Base-by-base conservation (phyloP, 2,797 vertebrate genomes). In the Dromococcyx pavoninus region DNA sequence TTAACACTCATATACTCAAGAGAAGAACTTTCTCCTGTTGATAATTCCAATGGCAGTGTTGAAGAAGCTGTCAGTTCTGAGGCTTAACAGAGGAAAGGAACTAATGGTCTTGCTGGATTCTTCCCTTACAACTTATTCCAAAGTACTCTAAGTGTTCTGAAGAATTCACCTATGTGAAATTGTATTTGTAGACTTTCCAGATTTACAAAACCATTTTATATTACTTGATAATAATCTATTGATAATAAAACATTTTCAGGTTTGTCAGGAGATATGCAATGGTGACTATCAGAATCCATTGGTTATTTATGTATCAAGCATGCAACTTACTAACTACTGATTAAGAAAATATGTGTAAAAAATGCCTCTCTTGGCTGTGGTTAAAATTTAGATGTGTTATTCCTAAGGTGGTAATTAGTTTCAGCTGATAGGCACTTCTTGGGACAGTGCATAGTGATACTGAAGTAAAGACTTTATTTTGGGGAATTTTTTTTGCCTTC, bases 391-490 rank as follows among this genome's bases (percentile, higher is more conserved):
- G 70, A 91, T 88, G 18, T 33, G 58, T 70, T 95, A 41, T 89
- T 73, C 62, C 78, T 82, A 48, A 88, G 39, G 57, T 86, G 86
- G 91, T 79, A 88, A 93, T 83, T 95, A 72, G 58, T 91, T 89
- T 80, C 46, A 72, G 84, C 95, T 11, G 11, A 65, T 88, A 93
- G 75, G 41, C 92, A 67, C 46, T 66, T 92, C 64, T 92, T 51
- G 89, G 72, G 69, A 93, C 65, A 80, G 70, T 91, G 76, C 11
- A 17, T n/a, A 64, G 27, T 83, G 74, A 94, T 75, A 60, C n/a
- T 80, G 73, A 67, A 83, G 60, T 94, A 95, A 88, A 37, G 92
- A 51, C 61, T 96, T 96, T 93, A 43, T 27, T 80, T 83, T 91
- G 23, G n/a, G n/a, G n/a, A n/a, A n/a, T n/a, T 28, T 46, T 75